A percentile compares a stretch with the other conserved stretches of the same genome.
Evolutionary conservation across 2,797 vertebrate genomes (phyloP).

Genomic region (Knipowitschia caucasica): DNA sequence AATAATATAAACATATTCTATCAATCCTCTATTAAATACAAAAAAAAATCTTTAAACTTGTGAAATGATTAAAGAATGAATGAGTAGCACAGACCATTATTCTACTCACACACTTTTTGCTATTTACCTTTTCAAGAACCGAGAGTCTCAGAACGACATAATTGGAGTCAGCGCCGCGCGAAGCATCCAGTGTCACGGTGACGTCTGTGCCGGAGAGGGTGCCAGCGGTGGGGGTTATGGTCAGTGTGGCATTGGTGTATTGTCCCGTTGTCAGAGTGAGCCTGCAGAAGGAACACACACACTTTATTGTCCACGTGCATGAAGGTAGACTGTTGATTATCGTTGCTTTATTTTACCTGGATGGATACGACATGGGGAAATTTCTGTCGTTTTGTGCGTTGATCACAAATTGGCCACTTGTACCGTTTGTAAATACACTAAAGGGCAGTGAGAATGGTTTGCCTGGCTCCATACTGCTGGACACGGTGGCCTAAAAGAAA

Average conservation of each 20-base stretch:
- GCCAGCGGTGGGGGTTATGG: constrained; percentile 44
- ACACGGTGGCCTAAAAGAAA: constrained; percentile 51
- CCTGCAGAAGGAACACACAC: constrained; percentile 35
- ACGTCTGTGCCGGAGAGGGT: constrained; percentile 66
- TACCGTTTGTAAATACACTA: constrained; percentile 55
- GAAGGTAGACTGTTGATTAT: background rate
- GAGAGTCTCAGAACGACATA: constrained; percentile 66
- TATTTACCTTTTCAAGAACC: constrained; percentile 67
- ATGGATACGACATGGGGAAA: constrained; percentile 37
- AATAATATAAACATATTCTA: too few species aligned
- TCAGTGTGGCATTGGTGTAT: constrained; percentile 41
- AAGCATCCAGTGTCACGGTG: constrained; percentile 66
- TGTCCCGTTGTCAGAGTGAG: constrained; percentile 40
- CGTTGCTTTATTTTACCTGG: constrained; percentile 22
- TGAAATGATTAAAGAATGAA: background rate
- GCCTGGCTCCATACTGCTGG: constrained; percentile 63
- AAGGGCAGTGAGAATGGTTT: constrained; percentile 47
- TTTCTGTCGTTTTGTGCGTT: constrained; percentile 60
- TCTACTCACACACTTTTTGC: too few species aligned
- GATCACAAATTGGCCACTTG: constrained; percentile 49
- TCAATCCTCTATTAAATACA: too few species aligned
- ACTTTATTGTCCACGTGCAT: too few species aligned
- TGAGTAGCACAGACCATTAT: background rate
- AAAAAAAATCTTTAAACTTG: background rate
- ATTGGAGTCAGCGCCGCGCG: constrained; percentile 56